Evolutionary conservation across 2,888 invertebrate genomes (phyloP).

Genomic region (Colostygia pectinataria): DNA sequence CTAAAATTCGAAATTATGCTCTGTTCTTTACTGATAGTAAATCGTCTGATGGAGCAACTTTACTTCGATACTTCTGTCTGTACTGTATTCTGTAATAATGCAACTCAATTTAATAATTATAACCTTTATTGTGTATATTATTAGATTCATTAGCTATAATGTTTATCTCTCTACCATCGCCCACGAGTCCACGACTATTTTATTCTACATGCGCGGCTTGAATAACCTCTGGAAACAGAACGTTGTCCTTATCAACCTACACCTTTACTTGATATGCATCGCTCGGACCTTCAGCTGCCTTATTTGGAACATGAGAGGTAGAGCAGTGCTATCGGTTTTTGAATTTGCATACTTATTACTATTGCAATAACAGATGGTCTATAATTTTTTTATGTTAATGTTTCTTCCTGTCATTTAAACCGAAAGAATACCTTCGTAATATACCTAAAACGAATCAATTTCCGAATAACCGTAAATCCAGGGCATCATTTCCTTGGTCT

Average conservation of each 20-base stretch:
- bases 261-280: slow-evolving; percentile 59
- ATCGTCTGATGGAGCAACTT: too few relatives aligned
- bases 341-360: slow-evolving; percentile 34
- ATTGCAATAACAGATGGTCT: slow-evolving; percentile 40
- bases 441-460: slow-evolving; percentile 22
- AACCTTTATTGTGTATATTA: slow-evolving; percentile 33
- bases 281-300: slow-evolving; percentile 52
- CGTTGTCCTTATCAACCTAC: slow-evolving; percentile 53
- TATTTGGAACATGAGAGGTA: slow-evolving; percentile 43
- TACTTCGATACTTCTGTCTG: too few relatives aligned
- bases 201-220: slow-evolving; percentile 34
- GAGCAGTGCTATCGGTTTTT: slow-evolving; percentile 42
- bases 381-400: slow-evolving; percentile 44
- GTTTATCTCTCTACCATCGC: slow-evolving; percentile 36
- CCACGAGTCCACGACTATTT: slow-evolving; percentile 39
- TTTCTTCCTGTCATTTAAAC: too few relatives aligned
- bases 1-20: slow-evolving; percentile 11
- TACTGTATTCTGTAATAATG: neutral
- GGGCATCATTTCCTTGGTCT: slow-evolving; percentile 28
- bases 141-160: slow-evolving; percentile 39
- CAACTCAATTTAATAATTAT: neutral
- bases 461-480: slow-evolving; percentile 19
- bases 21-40: neutral
- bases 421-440: too few relatives aligned
- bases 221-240: slow-evolving; percentile 29